phyloP scores from a whole-genome alignment of 2,888 invertebrate species.

The Subacronicta megacephala region DNA sequence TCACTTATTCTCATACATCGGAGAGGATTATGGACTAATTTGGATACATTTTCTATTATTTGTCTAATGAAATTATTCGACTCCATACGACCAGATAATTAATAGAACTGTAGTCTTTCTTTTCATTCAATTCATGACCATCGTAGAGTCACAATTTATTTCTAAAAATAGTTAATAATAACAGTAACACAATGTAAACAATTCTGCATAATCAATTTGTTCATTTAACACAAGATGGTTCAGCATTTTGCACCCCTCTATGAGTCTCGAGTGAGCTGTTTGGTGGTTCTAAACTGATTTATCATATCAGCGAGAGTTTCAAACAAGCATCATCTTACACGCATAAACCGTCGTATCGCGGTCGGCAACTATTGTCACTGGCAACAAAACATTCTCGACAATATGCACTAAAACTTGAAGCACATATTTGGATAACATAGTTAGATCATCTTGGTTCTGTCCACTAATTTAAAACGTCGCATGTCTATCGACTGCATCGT shows the following conservation, averaged over 20 bases:
- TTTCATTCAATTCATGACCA: constrained; percentile 8
- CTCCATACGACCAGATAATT: constrained; percentile 28
- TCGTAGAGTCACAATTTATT: constrained; percentile 21
- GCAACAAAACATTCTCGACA: constrained; percentile 81
- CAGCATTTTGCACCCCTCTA: constrained; percentile 77
- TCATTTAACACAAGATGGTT: constrained; percentile 83
- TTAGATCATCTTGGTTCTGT: constrained; percentile 70
- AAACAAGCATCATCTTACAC: constrained; percentile 89
- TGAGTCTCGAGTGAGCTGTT: constrained; percentile 83
- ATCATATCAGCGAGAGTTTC: constrained; percentile 85
- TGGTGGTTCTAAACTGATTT: constrained; percentile 86
- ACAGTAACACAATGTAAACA: constrained; percentile 50
- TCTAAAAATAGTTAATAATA: constrained; percentile 7
- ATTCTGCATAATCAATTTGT: constrained; percentile 79
- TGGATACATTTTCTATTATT: constrained; percentile 32
- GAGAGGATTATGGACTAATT: constrained; percentile 19
- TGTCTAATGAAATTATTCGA: constrained; percentile 1
- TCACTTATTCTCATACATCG: constrained; percentile 34
- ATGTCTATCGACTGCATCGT: constrained; percentile 46
- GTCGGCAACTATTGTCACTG: constrained; percentile 68
- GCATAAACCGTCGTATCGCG: constrained; percentile 86
- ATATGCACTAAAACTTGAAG: constrained; percentile 80
- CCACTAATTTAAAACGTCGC: constrained; percentile 60
- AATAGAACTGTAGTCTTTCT: constrained; percentile 13
- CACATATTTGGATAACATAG: constrained; percentile 80